Percentiles rank a stretch among this genome's conserved stretches.
These are phyloP conservation scores for Eremobia ochroleuca DNA, from an alignment of 2,888 invertebrate genomes.

Conservation along the genomic window DNA sequence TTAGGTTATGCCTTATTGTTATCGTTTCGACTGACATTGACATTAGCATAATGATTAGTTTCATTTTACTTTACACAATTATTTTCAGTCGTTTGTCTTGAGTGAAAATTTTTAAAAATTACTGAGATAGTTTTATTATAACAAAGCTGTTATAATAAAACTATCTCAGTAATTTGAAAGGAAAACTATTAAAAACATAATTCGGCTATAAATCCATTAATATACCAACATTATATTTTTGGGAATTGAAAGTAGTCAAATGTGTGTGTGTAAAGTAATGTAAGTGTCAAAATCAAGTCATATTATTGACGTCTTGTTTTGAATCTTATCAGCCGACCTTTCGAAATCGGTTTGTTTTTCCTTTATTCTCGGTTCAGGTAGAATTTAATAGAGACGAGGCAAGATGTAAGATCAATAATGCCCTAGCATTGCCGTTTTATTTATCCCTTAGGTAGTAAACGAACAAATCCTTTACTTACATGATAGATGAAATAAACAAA, in stretches of 20 bases:
- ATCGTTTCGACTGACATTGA: constrained; percentile 20
- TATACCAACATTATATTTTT: not conserved
- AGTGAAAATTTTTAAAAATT: not conserved
- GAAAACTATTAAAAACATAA: no score
- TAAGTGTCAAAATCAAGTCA: not conserved
- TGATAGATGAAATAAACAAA: constrained; percentile 5
- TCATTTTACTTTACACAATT: not conserved
- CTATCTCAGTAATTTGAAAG: not conserved
- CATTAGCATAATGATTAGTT: not conserved
- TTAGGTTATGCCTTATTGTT: constrained; percentile 47
- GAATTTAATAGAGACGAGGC: not conserved
- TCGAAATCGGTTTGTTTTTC: constrained; percentile 11
- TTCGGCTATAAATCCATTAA: no score
- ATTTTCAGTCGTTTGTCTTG: not conserved
- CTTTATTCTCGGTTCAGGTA: not conserved
- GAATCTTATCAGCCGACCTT: not conserved
- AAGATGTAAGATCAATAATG: constrained; percentile 9
- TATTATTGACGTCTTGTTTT: not conserved
- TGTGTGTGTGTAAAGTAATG: not conserved
- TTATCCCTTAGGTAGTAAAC: constrained; percentile 8
- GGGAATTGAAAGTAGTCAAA: not conserved
- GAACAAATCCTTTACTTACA: not conserved
- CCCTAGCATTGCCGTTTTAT: constrained; percentile 11
- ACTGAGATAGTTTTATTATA: no score
- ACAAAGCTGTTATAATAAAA: not conserved